Evolutionary conservation across 1,140 invertebrate genomes (phyloP).

Genomic region (Cotesia typhae): DNA sequence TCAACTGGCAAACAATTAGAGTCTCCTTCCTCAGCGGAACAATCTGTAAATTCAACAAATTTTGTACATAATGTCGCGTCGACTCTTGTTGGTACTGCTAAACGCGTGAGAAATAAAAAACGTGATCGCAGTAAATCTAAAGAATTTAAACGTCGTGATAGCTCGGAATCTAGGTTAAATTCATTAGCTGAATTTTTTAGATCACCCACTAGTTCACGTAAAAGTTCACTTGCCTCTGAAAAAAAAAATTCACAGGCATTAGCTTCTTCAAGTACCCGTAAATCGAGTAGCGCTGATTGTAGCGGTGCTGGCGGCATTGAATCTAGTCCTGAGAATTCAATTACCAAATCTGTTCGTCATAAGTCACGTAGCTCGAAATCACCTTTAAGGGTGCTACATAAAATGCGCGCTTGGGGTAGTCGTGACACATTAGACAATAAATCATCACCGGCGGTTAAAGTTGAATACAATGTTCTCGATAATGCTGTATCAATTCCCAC

Average conservation of each 20-base stretch:
- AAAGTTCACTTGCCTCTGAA: conserved; percentile 52
- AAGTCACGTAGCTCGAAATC: conserved; percentile 60
- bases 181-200: conserved; percentile 62
- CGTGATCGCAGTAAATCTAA: conserved; percentile 62
- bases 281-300: conserved; percentile 43
- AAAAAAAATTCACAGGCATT: background rate
- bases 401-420: conserved; percentile 59
- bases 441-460: conserved; percentile 42
- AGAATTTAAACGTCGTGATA: conserved; percentile 58
- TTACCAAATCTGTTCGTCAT: conserved; percentile 48
- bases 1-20: background rate
- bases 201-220: conserved; percentile 62
- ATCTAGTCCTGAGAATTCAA: conserved; percentile 57
- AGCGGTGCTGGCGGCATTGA: conserved; percentile 55
- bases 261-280: no score
- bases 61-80: conserved; percentile 54
- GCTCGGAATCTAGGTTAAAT: conserved; percentile 58
- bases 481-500: conserved; percentile 48
- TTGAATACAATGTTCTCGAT: conserved; percentile 53
- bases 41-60: conserved; percentile 43
- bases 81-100: conserved; percentile 52
- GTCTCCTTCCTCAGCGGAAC: conserved; percentile 17
- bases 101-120: conserved; percentile 57
- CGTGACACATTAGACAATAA: conserved; percentile 57
- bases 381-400: conserved; percentile 58